Base-by-base conservation (phyloP, 2,888 invertebrate genomes). In the Hoplodrina blanda region DNA sequence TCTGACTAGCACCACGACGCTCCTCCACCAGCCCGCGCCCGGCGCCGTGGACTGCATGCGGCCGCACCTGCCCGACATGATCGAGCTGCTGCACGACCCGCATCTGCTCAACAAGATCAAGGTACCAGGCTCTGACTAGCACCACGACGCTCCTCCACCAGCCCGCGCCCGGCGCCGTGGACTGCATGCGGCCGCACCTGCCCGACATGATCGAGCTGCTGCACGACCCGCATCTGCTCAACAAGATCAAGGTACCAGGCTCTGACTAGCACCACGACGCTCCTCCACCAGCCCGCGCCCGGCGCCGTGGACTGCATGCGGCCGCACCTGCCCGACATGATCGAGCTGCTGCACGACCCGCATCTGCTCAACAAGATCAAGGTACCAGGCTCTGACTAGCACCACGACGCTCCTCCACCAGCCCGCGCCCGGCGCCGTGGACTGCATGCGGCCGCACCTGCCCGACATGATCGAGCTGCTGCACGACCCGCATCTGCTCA, bases 71-170 rank as follows among this genome's bases (percentile, higher is more conserved):
- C 97, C 97, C 30, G 99, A 99, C 92, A 98, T 99, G 82, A 96
- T 99, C 54, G 99, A 99, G 80, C 98, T 99, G 91, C 96, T 99
- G 78, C 98, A 98, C 13, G 99, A 99, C 93, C 98, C 99, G 80
- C 99, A 99, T 90, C 98, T 99, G 0, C 96, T 99, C 67, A 98
- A 98, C 85, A 99, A 99, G 96, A 98, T 99, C 81, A 99, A 99
- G 97, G 99, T 99, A 46, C 11, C 41, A 41, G 25, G 25, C 2
- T 2, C 25, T 25, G 25, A 2, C 25, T 25, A 25, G 2, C 25
- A n/a, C n/a, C n/a, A n/a, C n/a, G n/a, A n/a, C n/a, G n/a, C n/a
- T n/a, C n/a, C n/a, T n/a, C n/a, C n/a, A n/a, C n/a, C n/a, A 97
- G 81, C 96, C 97, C 76, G 97, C 97, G 72, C 98, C 99, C 2